Evolutionary conservation across 2,888 invertebrate species (phyloP), one percentile per base, ranked within the genome.

Genomic region (Xiphydria camelus): DNA sequence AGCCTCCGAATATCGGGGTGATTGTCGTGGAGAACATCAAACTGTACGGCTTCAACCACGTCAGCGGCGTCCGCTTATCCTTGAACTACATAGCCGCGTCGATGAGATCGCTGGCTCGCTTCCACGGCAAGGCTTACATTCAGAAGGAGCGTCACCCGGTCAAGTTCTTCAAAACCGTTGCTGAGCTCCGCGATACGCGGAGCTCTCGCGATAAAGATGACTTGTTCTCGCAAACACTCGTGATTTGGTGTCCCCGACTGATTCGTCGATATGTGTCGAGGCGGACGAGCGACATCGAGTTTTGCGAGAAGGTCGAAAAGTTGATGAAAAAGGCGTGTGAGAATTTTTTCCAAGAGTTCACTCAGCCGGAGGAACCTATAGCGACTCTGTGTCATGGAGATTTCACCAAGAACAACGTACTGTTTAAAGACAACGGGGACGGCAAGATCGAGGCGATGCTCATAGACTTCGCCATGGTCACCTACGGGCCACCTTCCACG

Each of bases 381-480:
- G 41, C 33, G n/a, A 22, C 32, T 2, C 6, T 33, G 12, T 33
- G 32, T 9, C 41, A 41, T 22, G 41, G 33, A 2, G 41, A 41
- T 41, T 41, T 33, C n/a, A 41, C 22, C 4, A 21, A 29, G n/a
- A 33, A 21, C 15, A 39, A 39, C 14, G 9, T 31, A n/a, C 39
- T 31, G 4, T 73, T 63, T 35, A 55, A 57, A 3, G 14, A 5
- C 32, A 20, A 2, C 4, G n/a, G n/a, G n/a, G 15, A 17, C 2
- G 41, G 31, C 0, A 21, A 49, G 3, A 5, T 57, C 1, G 47
- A 52, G 10, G 51, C 51, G 1, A 56, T 54, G 44, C 14, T 67
- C 6, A 54, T 67, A 14, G 67, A 74, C 22, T 73, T 71, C 14
- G 70, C 66, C 0, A 17, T 63, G 18, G 35, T 70, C 0, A 44